Percentiles rank a stretch among this genome's conserved stretches.
These are phyloP conservation scores for Cyrtonyx montezumae DNA, from an alignment of 2,113 vertebrate species.

Conservation along the genomic window DNA sequence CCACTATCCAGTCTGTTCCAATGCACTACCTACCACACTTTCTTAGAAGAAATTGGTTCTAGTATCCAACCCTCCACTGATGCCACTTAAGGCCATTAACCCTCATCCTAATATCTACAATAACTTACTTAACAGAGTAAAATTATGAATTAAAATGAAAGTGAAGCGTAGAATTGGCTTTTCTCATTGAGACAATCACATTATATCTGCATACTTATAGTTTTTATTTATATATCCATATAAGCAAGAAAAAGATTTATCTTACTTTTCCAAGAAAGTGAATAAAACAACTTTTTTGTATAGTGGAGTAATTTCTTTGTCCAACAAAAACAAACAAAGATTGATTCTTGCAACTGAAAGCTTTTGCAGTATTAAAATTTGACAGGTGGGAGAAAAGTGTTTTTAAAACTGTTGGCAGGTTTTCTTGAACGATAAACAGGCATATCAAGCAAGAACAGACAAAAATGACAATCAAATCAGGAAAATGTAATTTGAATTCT, in stretches of 20 bases:
- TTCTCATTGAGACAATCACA: not conserved
- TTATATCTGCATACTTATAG: not conserved
- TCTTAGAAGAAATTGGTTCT: too few species aligned
- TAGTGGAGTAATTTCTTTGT: not conserved
- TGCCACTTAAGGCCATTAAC: too few species aligned
- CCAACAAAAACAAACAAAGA: not conserved
- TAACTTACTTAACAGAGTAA: not conserved
- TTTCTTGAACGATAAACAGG: not conserved
- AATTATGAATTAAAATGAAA: not conserved
- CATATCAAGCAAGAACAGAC: not conserved
- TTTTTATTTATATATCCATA: not conserved
- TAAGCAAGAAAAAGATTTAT: not conserved
- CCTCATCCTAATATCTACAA: too few species aligned
- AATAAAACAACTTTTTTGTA: not conserved
- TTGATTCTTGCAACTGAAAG: not conserved
- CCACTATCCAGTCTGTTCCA: too few species aligned
- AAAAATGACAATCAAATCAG: not conserved
- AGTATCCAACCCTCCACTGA: too few species aligned
- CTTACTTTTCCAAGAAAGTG: not conserved
- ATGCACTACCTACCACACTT: too few species aligned
- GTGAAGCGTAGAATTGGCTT: not conserved
- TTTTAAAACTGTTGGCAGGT: constrained; percentile 4
- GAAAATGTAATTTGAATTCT: not conserved
- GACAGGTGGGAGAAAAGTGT: not conserved
- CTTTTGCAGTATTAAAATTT: not conserved